Evolutionary conservation across 2,888 invertebrate genomes (phyloP).

Genomic region (Ormyrus labotus): DNA sequence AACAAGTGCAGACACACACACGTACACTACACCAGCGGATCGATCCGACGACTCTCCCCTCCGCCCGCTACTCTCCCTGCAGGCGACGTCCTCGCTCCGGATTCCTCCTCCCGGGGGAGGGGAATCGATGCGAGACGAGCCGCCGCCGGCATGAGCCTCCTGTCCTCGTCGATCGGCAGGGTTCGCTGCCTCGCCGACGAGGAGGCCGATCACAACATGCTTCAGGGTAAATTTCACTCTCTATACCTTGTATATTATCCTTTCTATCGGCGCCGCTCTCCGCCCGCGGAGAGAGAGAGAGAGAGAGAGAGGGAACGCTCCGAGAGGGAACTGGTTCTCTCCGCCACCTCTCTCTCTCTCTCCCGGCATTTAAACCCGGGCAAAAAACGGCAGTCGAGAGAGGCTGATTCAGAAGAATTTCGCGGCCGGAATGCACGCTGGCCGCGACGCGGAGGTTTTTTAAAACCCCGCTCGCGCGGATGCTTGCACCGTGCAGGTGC

Average conservation of each 20-base stretch:
- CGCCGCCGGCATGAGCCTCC: constrained; percentile 67
- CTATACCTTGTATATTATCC: constrained; percentile 13
- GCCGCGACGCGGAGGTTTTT: too few relatives aligned
- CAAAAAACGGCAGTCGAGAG: too few relatives aligned
- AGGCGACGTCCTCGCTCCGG: constrained; percentile 34
- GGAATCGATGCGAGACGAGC: not conserved
- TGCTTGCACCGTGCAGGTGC: too few relatives aligned
- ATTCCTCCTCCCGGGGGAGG: not conserved
- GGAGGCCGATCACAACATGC: constrained; percentile 74
- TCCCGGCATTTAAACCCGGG: not conserved
- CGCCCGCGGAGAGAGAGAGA: not conserved
- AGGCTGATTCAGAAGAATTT: too few relatives aligned
- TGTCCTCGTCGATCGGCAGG: constrained; percentile 67
- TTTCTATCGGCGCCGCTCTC: not conserved
- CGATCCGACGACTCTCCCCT: too few relatives aligned
- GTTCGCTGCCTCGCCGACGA: constrained; percentile 72
- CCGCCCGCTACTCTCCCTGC: too few relatives aligned
- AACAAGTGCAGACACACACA: not conserved
- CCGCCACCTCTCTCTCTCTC: not conserved
- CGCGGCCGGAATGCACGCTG: too few relatives aligned
- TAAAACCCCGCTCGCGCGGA: too few relatives aligned
- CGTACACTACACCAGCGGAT: not conserved
- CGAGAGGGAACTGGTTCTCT: constrained; percentile 37
- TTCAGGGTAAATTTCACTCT: constrained; percentile 72
- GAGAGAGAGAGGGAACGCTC: not conserved